Conservation (phyloP, 2,797 vertebrate species). For the Eurystomus glaucurus region DNA sequence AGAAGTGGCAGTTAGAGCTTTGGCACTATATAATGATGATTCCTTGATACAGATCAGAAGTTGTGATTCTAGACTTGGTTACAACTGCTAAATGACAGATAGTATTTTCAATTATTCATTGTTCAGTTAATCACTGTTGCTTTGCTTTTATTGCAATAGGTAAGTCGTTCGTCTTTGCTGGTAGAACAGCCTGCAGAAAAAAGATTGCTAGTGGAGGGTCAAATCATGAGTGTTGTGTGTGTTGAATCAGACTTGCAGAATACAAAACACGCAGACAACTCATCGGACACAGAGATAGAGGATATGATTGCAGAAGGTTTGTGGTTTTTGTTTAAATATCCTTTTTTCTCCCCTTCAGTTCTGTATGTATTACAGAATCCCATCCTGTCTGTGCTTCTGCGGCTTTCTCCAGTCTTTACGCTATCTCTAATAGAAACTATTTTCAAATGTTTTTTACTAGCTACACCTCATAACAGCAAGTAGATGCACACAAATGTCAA, state of each 20-base stretch:
- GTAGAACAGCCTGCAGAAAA: constrained; percentile 87
- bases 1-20: neutral
- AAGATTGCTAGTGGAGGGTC: constrained; percentile 83
- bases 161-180: constrained; percentile 95
- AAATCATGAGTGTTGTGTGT: constrained; percentile 87
- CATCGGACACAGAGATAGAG: constrained; percentile 91
- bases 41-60: neutral
- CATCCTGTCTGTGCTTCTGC: neutral
- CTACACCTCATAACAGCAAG: neutral
- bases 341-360: neutral
- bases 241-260: constrained; percentile 84
- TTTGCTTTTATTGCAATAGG: constrained; percentile 83
- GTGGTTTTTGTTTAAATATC: constrained; percentile 58
- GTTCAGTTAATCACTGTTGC: constrained; percentile 13
- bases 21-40: neutral
- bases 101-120: neutral
- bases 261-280: constrained; percentile 86
- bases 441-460: neutral
- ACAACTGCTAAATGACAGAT: neutral
- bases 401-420: neutral
- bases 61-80: neutral
- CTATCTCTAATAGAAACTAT: neutral
- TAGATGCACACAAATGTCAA: neutral
- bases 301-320: constrained; percentile 88
- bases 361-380: neutral